Percentiles rank a stretch among this genome's conserved stretches.
phyloP scores from a whole-genome alignment of 2,888 invertebrate species.

The Oxyteleia sp. region DNA sequence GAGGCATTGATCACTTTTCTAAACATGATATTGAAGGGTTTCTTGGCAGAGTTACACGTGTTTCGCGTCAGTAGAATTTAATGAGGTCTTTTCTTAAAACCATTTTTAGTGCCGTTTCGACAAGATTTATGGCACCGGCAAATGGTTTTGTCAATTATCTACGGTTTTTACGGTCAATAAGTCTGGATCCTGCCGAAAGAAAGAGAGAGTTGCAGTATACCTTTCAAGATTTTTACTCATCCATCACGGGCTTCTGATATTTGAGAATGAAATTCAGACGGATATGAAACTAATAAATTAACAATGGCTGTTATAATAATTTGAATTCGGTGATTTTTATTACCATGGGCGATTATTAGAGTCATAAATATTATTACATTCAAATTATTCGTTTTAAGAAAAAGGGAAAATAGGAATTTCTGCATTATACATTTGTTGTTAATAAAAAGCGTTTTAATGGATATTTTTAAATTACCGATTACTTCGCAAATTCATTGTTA shows the following conservation, averaged over 20 bases:
- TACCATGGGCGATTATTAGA: conserved; percentile 16
- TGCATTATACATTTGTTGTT: too few relatives aligned
- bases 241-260: conserved; percentile 24
- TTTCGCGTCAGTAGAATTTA: neutral
- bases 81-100: conserved; percentile 1
- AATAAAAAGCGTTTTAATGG: too few relatives aligned
- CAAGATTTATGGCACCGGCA: conserved; percentile 38
- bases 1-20: too few relatives aligned
- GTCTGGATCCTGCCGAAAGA: conserved; percentile 13
- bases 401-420: too few relatives aligned
- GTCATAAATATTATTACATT: conserved; percentile 22
- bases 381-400: conserved; percentile 13
- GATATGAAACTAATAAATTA: conserved; percentile 8
- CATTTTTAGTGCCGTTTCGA: neutral
- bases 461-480: too few relatives aligned
- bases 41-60: neutral
- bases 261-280: conserved; percentile 28
- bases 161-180: conserved; percentile 50
- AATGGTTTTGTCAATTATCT: conserved; percentile 46
- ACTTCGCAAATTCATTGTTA: too few relatives aligned
- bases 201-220: conserved; percentile 6
- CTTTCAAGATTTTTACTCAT: conserved; percentile 28
- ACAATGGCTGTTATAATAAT: conserved; percentile 41
- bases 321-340: conserved; percentile 13
- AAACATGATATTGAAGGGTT: too few relatives aligned